phyloP scores from a whole-genome alignment of 2,113 vertebrate species.

The Eulacestoma nigropectus region DNA sequence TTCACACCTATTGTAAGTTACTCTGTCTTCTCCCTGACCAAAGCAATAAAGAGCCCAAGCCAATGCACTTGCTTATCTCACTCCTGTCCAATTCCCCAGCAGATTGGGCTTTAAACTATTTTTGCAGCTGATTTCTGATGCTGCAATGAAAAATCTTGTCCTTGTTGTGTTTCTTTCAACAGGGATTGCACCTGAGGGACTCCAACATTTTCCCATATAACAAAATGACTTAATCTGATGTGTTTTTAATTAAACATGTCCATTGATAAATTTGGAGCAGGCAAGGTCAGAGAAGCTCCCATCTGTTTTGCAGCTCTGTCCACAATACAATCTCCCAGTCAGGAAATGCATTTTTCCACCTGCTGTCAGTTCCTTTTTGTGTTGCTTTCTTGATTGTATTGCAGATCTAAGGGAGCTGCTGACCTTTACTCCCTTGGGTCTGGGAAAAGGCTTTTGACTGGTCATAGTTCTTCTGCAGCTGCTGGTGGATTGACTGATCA shows the following conservation, averaged over 20 bases:
- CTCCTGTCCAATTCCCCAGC: not conserved
- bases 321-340: not conserved
- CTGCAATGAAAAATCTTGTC: not conserved
- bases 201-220: not conserved
- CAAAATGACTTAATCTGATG: conserved; percentile 38
- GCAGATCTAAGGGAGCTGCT: not conserved
- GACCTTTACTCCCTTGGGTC: not conserved
- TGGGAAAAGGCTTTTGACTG: not conserved
- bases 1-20: not conserved
- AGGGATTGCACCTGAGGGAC: not conserved
- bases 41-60: not conserved
- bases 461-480: not conserved
- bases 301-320: conserved; percentile 4
- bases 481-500: not conserved
- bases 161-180: not conserved
- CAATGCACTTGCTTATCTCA: not conserved
- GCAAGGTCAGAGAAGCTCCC: not conserved
- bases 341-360: not conserved
- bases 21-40: not conserved
- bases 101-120: not conserved
- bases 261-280: not conserved
- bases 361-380: not conserved
- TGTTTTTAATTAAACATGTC: conserved; percentile 35
- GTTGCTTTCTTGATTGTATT: not conserved
- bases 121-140: not conserved